Evolutionary conservation across 2,113 vertebrate species (phyloP).

Genomic region (Eubucco bourcierii): DNA sequence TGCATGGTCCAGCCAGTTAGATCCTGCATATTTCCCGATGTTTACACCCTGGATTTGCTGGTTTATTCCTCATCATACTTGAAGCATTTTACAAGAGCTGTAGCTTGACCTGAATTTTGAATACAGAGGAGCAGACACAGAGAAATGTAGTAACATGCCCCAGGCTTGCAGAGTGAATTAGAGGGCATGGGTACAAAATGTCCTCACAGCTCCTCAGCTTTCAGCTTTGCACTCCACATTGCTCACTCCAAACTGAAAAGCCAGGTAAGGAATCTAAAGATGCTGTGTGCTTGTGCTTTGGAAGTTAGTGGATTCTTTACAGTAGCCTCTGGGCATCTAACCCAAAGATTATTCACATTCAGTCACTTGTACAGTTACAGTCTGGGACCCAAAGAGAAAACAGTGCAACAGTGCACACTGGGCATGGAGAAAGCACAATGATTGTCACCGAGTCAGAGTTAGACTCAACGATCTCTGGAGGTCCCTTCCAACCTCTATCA

Average conservation of each 20-base stretch:
- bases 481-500: too few species aligned
- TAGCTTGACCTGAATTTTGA: neutral
- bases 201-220: neutral
- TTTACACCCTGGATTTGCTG: neutral
- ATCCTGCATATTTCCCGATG: neutral
- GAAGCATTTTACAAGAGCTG: neutral
- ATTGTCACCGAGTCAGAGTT: neutral
- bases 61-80: neutral
- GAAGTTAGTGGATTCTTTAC: neutral
- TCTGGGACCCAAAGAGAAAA: neutral
- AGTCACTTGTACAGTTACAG: conserved; percentile 1
- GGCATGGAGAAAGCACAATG: neutral
- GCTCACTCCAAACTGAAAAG: neutral
- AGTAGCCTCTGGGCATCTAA: conserved; percentile 26
- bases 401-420: neutral
- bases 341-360: neutral
- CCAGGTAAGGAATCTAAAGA: neutral
- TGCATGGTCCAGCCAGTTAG: neutral
- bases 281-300: neutral
- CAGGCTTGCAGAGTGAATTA: neutral
- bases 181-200: neutral
- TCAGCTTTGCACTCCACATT: neutral
- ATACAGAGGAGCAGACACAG: neutral
- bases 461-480: too few species aligned
- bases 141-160: neutral